phyloP scores from a whole-genome alignment of 2,113 vertebrate species.

The Danionella cerebrum region DNA sequence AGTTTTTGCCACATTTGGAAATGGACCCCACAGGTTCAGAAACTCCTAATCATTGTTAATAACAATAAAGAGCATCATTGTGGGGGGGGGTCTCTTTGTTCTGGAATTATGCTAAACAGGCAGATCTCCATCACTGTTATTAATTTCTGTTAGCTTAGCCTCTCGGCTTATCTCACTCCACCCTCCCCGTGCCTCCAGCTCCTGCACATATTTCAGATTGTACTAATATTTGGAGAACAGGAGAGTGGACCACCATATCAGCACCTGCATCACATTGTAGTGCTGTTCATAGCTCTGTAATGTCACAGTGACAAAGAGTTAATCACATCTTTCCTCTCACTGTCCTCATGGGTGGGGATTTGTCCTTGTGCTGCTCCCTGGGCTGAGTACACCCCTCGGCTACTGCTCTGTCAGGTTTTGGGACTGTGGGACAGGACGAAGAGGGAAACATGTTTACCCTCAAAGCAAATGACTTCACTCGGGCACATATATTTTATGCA shows the following conservation, averaged over 20 bases:
- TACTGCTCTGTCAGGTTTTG: conserved; percentile 41
- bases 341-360: conserved; percentile 20
- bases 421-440: background rate
- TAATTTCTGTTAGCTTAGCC: conserved; percentile 52
- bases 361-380: conserved; percentile 16
- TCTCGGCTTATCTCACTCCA: conserved; percentile 45
- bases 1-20: conserved; percentile 34
- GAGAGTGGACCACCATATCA: conserved; percentile 21
- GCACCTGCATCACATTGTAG: conserved; percentile 32
- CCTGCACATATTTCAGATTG: conserved; percentile 40
- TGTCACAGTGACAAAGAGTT: conserved; percentile 59
- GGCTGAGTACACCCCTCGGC: conserved; percentile 18
- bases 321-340: conserved; percentile 53
- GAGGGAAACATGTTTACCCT: conserved; percentile 3
- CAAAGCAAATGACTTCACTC: background rate
- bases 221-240: conserved; percentile 51
- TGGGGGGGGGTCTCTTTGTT: conserved; percentile 18
- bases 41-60: no score
- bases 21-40: no score
- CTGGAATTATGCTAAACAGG: conserved; percentile 44
- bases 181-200: conserved; percentile 12
- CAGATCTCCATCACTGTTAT: conserved; percentile 51
- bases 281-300: conserved; percentile 40
- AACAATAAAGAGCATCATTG: conserved; percentile 44
- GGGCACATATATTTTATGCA: no score